Base-by-base conservation (phyloP, 2,113 vertebrate species). In the Pseudorasbora parva region DNA sequence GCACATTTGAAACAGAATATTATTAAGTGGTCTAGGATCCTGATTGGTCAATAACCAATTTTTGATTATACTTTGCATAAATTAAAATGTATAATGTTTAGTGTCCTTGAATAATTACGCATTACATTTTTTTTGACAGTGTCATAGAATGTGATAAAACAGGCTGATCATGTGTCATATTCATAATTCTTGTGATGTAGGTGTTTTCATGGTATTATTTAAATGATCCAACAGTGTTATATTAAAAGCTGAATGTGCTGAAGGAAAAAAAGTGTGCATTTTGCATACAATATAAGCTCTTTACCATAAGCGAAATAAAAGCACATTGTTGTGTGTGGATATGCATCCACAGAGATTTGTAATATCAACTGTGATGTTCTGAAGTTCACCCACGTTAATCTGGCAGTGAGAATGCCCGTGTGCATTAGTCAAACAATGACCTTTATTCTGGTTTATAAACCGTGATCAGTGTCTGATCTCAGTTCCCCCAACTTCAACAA, bases 381-480 rank as follows among this genome's bases (percentile, higher is more conserved):
- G 78, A 49, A 66, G 54, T 80, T 80, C 76, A 78, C 37, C n/a
- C 30, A 56, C 27, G 0, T 75, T 75, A 78, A 78, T 59, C 54
- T 80, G 60, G 43, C 37, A 27, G 59, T 49, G 17, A 12, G 25
- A 66, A 80, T 66, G 59, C 78, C 43, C 72, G 14, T 5, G 82
- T 62, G 73, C 56, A 64, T 49, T 59, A 33, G 45, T 83, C 73
- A 74, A 83, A 76, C 71, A 76, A 60, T 76, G 82, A 60, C 37
- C 71, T 83, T 75, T 83, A 75, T 76, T 76, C 57, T 4, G 43
- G 60, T 51, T 80, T 80, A 27, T 66, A 80, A 49, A 66, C 43
- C 71, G 62, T 82, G 54, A 87, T 86, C 83, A 69, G 71, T 23
- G 69, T 77, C 66, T 45, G 54, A 60, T 78, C 62, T n/a, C 82